Percentiles rank a stretch among this genome's conserved stretches.
phyloP scores from a whole-genome alignment of 1,140 invertebrate species.

The Amyelois transitella region DNA sequence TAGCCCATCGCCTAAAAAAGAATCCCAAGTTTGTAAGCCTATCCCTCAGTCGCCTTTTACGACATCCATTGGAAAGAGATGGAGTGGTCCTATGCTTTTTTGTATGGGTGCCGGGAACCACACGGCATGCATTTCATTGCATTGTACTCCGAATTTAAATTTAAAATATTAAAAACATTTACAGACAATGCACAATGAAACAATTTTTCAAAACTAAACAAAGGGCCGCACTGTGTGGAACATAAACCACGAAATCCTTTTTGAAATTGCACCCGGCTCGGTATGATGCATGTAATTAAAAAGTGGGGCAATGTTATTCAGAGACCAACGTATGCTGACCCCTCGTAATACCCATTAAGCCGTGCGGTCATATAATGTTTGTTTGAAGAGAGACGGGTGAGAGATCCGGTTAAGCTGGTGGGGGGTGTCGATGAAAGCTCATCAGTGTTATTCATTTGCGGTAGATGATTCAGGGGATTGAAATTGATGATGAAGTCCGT shows the following conservation, averaged over 20 bases:
- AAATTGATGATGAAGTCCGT: constrained; percentile 1
- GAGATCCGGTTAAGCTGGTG: neutral
- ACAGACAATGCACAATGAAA: neutral
- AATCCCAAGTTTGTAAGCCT: no score
- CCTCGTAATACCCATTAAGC: neutral
- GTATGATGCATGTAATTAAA: constrained; percentile 60
- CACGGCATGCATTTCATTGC: no score
- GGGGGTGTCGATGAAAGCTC: constrained; percentile 27
- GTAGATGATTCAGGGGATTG: constrained; percentile 20
- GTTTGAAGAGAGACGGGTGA: neutral
- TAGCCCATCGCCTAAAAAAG: no score
- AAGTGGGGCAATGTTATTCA: constrained; percentile 38
- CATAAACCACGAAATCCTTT: constrained; percentile 47
- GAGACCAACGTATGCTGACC: constrained; percentile 23
- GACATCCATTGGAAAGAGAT: no score
- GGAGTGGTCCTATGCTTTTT: no score
- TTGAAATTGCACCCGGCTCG: constrained; percentile 45
- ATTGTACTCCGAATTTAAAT: no score
- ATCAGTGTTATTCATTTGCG: constrained; percentile 35
- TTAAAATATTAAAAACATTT: neutral
- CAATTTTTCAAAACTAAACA: constrained; percentile 29
- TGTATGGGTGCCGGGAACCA: no score
- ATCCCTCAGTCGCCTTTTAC: no score
- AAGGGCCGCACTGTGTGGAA: constrained; percentile 31
- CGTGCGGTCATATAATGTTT: neutral